These are phyloP conservation scores for Hirtodrosophila cameraria DNA, from an alignment of 2,888 invertebrate species.

Conservation along the genomic window DNA sequence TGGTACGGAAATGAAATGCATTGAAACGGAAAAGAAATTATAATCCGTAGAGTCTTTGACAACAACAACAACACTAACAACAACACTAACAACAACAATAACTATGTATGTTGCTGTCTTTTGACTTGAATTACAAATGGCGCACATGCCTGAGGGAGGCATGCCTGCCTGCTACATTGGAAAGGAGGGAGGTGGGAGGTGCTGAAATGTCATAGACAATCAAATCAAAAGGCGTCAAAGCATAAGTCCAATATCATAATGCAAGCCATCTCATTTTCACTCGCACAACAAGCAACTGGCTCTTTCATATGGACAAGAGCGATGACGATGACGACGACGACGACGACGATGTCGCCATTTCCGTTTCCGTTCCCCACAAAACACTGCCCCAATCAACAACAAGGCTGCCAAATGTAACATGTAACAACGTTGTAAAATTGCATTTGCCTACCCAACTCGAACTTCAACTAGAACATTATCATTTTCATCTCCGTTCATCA, in stretches of 20 bases:
- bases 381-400: conserved; percentile 23
- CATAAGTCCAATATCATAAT: conserved; percentile 58
- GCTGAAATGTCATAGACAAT: conserved; percentile 69
- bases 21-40: conserved; percentile 80
- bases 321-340: conserved; percentile 1
- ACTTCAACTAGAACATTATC: conserved; percentile 20
- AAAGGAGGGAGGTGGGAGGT: neutral
- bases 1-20: conserved; percentile 73
- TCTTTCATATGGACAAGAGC: neutral
- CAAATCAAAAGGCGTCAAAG: conserved; percentile 79
- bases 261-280: conserved; percentile 56
- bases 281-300: conserved; percentile 2
- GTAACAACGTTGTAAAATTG: conserved; percentile 74
- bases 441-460: conserved; percentile 55
- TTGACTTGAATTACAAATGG: conserved; percentile 78
- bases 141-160: conserved; percentile 39
- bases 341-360: conserved; percentile 24
- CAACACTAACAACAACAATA: conserved; percentile 28
- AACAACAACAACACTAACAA: conserved; percentile 25
- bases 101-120: conserved; percentile 43
- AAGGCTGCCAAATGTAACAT: conserved; percentile 59
- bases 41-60: conserved; percentile 58
- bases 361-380: conserved; percentile 20
- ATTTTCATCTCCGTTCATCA: neutral
- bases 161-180: too few species aligned